phyloP scores from a whole-genome alignment of 2,113 vertebrate genomes.

The Malurus alboscapulatus region DNA sequence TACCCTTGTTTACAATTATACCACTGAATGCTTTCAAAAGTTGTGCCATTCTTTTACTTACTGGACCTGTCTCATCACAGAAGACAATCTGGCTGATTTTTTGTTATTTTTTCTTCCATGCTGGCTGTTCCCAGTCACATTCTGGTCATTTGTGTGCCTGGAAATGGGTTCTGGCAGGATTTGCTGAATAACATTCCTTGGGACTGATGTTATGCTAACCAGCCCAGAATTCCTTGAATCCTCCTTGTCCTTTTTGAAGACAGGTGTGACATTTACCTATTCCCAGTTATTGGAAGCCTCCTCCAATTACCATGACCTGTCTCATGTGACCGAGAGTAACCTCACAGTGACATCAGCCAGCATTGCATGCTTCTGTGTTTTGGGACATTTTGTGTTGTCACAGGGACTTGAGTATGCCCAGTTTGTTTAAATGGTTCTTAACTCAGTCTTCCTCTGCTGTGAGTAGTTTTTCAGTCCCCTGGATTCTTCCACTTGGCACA shows the following conservation, averaged over 20 bases:
- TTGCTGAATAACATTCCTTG: not conserved
- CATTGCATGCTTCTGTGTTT: not conserved
- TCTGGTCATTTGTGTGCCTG: not conserved
- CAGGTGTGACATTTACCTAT: not conserved
- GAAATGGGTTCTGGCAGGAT: not conserved
- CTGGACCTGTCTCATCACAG: not conserved
- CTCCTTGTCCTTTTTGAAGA: not conserved
- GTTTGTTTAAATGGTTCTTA: not conserved
- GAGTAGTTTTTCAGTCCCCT: not conserved
- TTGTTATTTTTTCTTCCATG: not conserved
- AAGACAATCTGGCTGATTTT: not conserved
- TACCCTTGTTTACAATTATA: not conserved
- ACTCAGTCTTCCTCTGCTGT: not conserved
- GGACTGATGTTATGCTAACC: not conserved
- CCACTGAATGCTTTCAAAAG: not conserved
- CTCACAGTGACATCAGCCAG: not conserved
- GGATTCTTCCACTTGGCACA: not conserved
- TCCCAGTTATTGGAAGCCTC: not conserved
- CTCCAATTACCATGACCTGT: not conserved
- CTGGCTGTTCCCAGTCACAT: not conserved
- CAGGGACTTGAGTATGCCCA: not conserved
- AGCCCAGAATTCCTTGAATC: not conserved
- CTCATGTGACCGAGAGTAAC: not conserved
- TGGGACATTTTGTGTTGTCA: not conserved
- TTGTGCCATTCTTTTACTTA: not conserved